These are phyloP conservation scores for Caenorhabditis latens DNA, from an alignment of 1,140 invertebrate species.

Conservation along the genomic window DNA sequence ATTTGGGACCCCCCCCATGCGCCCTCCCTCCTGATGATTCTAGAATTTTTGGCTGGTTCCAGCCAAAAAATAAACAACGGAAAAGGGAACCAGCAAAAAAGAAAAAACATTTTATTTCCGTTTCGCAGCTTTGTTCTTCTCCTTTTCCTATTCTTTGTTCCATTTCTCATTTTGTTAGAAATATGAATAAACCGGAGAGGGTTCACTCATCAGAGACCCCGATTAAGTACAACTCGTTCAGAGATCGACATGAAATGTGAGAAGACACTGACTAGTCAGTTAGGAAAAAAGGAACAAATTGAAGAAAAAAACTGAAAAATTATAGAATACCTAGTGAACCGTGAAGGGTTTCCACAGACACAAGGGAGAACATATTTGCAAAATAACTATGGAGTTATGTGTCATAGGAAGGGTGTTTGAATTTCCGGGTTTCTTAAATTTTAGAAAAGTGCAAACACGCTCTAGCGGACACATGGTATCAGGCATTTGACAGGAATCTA, in stretches of 20 bases:
- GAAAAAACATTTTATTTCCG: neutral
- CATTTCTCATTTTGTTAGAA: neutral
- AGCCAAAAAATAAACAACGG: neutral
- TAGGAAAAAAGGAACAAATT: neutral
- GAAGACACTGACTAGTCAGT: neutral
- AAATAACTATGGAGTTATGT: too few species aligned
- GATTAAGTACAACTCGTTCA: neutral
- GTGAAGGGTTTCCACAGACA: neutral
- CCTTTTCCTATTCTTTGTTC: neutral
- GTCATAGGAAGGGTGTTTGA: too few species aligned
- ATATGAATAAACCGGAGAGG: neutral
- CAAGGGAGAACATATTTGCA: too few species aligned
- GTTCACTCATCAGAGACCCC: neutral
- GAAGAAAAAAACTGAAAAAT: neutral
- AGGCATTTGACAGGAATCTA: too few species aligned
- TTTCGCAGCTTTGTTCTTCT: neutral
- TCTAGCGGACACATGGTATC: too few species aligned
- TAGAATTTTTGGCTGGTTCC: neutral
- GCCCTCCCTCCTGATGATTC: neutral
- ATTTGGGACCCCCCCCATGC: too few species aligned
- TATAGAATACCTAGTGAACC: constrained; percentile 3
- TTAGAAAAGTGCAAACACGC: too few species aligned
- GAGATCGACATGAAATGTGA: too few species aligned
- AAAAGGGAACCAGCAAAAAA: neutral
- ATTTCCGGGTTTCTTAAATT: too few species aligned